Evolutionary conservation across 2,113 vertebrate species (phyloP), one percentile per base, ranked within the genome.

Genomic region (Pavo muticus): DNA sequence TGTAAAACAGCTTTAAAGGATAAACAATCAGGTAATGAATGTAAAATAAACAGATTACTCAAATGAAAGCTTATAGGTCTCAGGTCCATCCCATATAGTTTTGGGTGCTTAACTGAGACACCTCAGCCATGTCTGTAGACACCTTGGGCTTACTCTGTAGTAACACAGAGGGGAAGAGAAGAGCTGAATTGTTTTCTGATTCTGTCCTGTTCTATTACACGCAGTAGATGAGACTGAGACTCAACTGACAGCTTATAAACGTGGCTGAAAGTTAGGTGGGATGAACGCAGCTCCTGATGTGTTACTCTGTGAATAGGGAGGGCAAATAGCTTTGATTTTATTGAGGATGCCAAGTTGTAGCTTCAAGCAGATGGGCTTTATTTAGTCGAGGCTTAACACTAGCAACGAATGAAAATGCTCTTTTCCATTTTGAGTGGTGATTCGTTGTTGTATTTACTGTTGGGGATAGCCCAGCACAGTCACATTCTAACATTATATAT

Each of bases 1-100:
- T 99, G 99, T 97, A 99, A 99, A 98, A 99, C 99, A 59, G 99
- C 99, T 96, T 97, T 99, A 97, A 99, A 99, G 94, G 99, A 99
- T 97, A 99, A 99, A 95, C 99, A 99, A 92, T 99, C 99, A 98
- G 99, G 99, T 99, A 97, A 98, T 97, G 83, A 65, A 67, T 78
- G 56, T 57, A 88, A 67, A 89, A 87, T 44, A 80, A 91, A 57
- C 47, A 76, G 12, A 63, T 7, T 0, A 0, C 56, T 80, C 8
- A 17, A 39, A 23, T 60, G 83, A 86, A 86, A 70, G 32, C 35
- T 88, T 32, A 20, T 11, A 20, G 1, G 0, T 71, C 64, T 77
- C 47, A 30, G 14, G 74, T 39, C 77, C 14, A 32, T 68, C 35
- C n/a, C 45, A 8, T 70, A 76, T 61, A 13, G 63, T 83, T 86